Evolutionary conservation across 1,140 invertebrate genomes (phyloP), one percentile per base, ranked within the genome.

Genomic region (Drosophila malerkotliana): DNA sequence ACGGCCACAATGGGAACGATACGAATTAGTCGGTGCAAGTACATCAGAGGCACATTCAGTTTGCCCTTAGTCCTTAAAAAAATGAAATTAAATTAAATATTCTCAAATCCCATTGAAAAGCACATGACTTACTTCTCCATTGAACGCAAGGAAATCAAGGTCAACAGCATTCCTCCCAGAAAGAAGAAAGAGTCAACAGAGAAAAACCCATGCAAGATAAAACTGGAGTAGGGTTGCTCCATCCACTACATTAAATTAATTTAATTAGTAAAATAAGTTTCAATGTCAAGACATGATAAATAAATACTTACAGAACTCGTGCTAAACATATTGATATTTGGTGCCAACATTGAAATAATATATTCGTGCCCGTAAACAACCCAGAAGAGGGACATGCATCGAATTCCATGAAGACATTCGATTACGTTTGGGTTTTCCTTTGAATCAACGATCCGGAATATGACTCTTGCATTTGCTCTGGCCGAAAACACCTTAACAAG

Each of bases 171-270:
- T 4, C 94, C 95, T 77, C 94, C 94, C 1, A 95, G 77, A 57
- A 95, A 92, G 32, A 96, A 92, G 85, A 95, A 96, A 5, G 94
- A 95, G 74, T 96, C 95, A 2, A 95, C 95, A 3, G 95, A 87
- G 8, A 95, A 91, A 0, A 93, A 92, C 0, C 93, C 94, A 74
- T 93, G 93, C 2, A 94, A 45, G 4, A 92, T 67, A 21, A 94
- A 93, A 60, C 94, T 94, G 3, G 93, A 92, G 72, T 5, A 94
- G 92, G 30, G 92, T 72, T 37, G 92, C 77, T 32, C 88, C 60
- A 3, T 67, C 93, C 39, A 92, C 78, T 78, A 4, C 49, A 18
- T n/a, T 45, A 9, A 6, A 39, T 0, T 1, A 4, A 28, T 6
- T 28, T 1, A 28, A 7, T 28, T 28, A 28, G 26, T 1, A 7